phyloP scores from a whole-genome alignment of 2,113 vertebrate genomes.

The Elachura formosa region DNA sequence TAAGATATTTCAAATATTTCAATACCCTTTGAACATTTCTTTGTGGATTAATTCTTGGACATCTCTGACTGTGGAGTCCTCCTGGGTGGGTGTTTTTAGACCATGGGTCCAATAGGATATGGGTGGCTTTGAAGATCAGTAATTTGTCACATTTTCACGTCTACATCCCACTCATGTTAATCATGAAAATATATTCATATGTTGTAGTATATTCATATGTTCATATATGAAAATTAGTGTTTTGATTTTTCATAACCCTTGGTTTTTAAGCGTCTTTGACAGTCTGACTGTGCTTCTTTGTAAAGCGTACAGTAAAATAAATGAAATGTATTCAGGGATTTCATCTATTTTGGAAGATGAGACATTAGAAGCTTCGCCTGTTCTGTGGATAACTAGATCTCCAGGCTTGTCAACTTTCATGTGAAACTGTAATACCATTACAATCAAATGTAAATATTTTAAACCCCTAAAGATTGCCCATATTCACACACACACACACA shows the following conservation, averaged over 20 bases:
- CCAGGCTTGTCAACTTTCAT: background rate
- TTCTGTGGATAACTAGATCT: background rate
- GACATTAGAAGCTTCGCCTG: background rate
- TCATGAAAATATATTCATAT: background rate
- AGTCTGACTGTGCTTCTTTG: background rate
- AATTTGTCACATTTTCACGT: background rate
- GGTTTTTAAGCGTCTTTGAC: background rate
- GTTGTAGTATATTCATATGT: background rate
- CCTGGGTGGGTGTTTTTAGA: background rate
- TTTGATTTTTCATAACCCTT: background rate
- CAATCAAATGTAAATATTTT: background rate
- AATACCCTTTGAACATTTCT: background rate
- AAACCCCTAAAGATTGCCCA: background rate
- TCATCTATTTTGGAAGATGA: background rate
- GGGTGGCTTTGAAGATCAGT: background rate
- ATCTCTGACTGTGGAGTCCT: background rate
- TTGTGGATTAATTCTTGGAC: background rate
- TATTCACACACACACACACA: background rate
- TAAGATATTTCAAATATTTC: background rate
- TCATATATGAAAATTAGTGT: background rate
- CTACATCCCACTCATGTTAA: background rate
- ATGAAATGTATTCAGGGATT: background rate
- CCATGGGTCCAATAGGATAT: background rate
- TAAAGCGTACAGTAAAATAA: background rate
- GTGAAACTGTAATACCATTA: background rate